Conservation (phyloP, 1,140 invertebrate genomes). For the Ptiloglossa arizonensis region DNA sequence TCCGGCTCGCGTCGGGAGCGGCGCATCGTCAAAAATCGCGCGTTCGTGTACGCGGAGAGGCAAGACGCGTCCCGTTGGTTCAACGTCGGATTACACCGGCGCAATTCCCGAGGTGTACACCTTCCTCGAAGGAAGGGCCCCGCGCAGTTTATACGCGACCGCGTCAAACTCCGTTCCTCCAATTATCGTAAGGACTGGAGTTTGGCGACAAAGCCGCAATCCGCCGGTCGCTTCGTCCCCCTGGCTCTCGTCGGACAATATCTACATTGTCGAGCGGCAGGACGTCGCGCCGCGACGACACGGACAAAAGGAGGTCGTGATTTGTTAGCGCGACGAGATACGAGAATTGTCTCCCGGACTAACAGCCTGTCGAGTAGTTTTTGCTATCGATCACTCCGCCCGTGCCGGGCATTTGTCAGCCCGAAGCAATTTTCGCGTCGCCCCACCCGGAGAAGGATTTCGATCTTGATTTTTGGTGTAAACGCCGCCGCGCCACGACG, state of each 20-base stretch:
- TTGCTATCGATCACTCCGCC: slow-evolving; percentile 60
- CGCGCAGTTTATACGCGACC: slow-evolving; percentile 24
- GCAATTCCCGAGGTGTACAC: not conserved
- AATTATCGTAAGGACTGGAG: slow-evolving; percentile 57
- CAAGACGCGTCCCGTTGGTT: not conserved
- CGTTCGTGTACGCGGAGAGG: not conserved
- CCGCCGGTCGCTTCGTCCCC: not conserved
- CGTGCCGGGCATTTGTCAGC: slow-evolving; percentile 54
- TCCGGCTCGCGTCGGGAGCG: not conserved
- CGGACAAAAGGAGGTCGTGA: slow-evolving; percentile 54
- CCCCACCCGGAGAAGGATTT: not conserved
- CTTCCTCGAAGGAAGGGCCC: not conserved
- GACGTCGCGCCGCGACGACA: not conserved
- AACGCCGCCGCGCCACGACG: slow-evolving; percentile 10
- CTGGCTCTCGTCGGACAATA: slow-evolving; percentile 32
- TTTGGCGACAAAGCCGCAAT: slow-evolving; percentile 52
- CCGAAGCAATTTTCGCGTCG: slow-evolving; percentile 31
- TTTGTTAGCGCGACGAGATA: slow-evolving; percentile 57
- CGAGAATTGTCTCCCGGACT: slow-evolving; percentile 37
- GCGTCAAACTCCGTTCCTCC: slow-evolving; percentile 41
- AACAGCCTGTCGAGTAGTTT: slow-evolving; percentile 54
- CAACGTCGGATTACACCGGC: slow-evolving; percentile 18
- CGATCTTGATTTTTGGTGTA: slow-evolving; percentile 44
- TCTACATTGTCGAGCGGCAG: slow-evolving; percentile 47
- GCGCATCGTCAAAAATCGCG: not conserved